phyloP scores from a whole-genome alignment of 2,113 vertebrate genomes.

The Polypterus senegalus region DNA sequence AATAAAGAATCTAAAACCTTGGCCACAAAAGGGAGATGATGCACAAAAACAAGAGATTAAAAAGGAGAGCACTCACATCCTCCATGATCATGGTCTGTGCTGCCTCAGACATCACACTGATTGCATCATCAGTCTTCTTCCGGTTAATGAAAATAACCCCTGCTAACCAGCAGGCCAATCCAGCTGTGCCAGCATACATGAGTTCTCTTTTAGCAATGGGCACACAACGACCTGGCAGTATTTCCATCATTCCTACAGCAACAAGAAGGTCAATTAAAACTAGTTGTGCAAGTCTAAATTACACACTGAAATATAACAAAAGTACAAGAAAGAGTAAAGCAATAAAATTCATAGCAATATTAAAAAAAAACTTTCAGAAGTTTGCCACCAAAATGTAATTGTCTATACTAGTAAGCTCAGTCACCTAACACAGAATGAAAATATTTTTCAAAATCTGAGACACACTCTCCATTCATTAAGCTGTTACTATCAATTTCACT shows the following conservation, averaged over 20 bases:
- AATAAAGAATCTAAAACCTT: too few relatives aligned
- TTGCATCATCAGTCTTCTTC: slow-evolving; percentile 42
- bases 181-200: slow-evolving; percentile 47
- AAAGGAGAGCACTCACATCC: slow-evolving; percentile 36
- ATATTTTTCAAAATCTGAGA: too few relatives aligned
- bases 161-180: slow-evolving; percentile 53
- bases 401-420: too few relatives aligned
- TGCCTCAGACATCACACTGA: slow-evolving; percentile 39
- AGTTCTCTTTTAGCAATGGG: slow-evolving; percentile 59
- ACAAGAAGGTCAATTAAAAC: neutral
- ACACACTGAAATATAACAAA: too few relatives aligned
- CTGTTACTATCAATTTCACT: too few relatives aligned
- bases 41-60: too few relatives aligned
- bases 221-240: slow-evolving; percentile 51
- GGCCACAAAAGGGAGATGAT: too few relatives aligned
- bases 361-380: neutral
- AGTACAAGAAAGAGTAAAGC: neutral
- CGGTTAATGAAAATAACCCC: slow-evolving; percentile 60
- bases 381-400: too few relatives aligned
- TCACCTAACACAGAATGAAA: too few relatives aligned
- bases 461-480: too few relatives aligned
- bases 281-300: neutral
- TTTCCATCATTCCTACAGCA: slow-evolving; percentile 51
- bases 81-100: slow-evolving; percentile 41
- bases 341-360: neutral